Evolutionary conservation across 2,888 invertebrate species (phyloP).

Genomic region (Drosophila subsilvestris): DNA sequence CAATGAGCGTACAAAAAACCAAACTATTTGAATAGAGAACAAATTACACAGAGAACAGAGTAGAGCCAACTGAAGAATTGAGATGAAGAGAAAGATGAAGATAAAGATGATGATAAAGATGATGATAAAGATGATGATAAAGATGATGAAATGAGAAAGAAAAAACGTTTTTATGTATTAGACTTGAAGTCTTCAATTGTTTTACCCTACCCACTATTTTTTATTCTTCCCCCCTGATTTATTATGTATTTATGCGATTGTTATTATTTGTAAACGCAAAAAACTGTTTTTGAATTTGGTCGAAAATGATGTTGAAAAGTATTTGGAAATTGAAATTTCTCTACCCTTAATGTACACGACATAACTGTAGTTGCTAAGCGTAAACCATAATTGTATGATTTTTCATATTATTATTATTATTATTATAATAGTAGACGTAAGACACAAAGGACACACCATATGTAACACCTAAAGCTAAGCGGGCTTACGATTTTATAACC

Average conservation of each 20-base stretch:
- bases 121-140: conserved; percentile 3
- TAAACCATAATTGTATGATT: conserved; percentile 39
- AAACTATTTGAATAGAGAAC: conserved; percentile 49
- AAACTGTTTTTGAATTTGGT: conserved; percentile 65
- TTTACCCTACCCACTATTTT: conserved; percentile 53
- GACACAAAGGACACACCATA: conserved; percentile 46
- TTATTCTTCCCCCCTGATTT: conserved; percentile 31
- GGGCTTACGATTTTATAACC: conserved; percentile 67
- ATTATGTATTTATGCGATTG: conserved; percentile 42
- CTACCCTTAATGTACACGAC: conserved; percentile 52
- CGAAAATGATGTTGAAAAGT: conserved; percentile 58
- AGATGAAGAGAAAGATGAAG: conserved; percentile 10
- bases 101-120: conserved; percentile 9
- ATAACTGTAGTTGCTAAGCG: conserved; percentile 35
- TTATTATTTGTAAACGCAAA: conserved; percentile 50
- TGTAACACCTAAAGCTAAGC: conserved; percentile 61
- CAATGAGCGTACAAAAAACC: conserved; percentile 73
- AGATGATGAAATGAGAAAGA: conserved; percentile 14
- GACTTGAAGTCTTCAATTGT: conserved; percentile 73
- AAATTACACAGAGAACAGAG: conserved; percentile 10
- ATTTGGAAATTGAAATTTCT: conserved; percentile 75
- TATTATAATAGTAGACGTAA: conserved; percentile 38
- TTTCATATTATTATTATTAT: conserved; percentile 51
- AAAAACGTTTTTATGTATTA: conserved; percentile 65
- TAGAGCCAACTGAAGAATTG: conserved; percentile 31